Evolutionary conservation across 1,140 invertebrate genomes (phyloP), one percentile per base, ranked within the genome.

Genomic region (Conus betulinus): DNA sequence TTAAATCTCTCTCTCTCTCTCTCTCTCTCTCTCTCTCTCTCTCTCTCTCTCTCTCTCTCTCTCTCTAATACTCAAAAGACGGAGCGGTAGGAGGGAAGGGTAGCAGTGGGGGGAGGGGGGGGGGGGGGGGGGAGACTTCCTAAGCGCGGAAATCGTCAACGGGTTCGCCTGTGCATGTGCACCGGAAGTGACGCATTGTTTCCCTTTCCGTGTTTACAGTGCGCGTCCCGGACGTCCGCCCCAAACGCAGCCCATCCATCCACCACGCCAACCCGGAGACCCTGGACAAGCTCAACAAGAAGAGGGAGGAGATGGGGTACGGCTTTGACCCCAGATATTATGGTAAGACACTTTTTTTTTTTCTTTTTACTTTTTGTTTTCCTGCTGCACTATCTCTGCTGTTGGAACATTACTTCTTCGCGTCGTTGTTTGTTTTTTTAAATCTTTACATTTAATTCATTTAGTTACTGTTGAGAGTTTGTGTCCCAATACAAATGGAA

Each of bases 171-270:
- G 67, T 71, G 67, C 67, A 20, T 11, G 23, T 81, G 78, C 27
- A 55, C 51, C 79, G 79, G 79, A 81, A 81, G 82, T 84, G 57
- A 84, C 82, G 82, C 53, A 0, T 84, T 84, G 82, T 60, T 84
- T 63, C 55, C 55, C 57, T 84, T 84, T 55, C 82, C 82, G 82
- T 67, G 82, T 67, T 39, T 39, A 39, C 39, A 39, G 39, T 84
- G 82, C 82, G 63, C 55, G 25, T 8, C 82, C 17, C 82, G 82
- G 52, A 55, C 82, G 55, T 55, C 55, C 60, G 57, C 55, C 63
- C 82, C 82, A 55, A 55, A 23, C 60, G 63, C 3, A 55, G 63
- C n/a, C 82, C 55, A 55, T 0, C 13, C 81, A 7, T 7, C 2
- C 5, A 57, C 55, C 82, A 84, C 82, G 57, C 82, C 82, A 84